phyloP scores from a whole-genome alignment of 2,797 vertebrate species.

The Myotis pilosus region DNA sequence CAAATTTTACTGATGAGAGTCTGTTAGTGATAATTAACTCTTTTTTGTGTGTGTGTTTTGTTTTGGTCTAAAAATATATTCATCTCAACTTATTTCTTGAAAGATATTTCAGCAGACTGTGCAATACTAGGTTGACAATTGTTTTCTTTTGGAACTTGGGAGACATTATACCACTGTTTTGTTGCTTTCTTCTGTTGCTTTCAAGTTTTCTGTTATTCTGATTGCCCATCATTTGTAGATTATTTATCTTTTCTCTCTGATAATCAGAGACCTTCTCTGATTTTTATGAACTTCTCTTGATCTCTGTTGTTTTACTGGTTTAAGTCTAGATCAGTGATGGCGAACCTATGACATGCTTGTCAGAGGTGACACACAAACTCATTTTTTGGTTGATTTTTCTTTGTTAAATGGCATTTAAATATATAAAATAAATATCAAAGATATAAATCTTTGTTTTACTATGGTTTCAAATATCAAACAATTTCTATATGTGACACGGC shows the following conservation, averaged over 20 bases:
- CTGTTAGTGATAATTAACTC: not conserved
- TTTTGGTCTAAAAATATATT: conserved; percentile 5
- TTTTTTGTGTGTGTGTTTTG: not conserved
- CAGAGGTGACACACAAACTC: no score
- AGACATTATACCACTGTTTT: not conserved
- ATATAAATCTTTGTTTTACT: no score
- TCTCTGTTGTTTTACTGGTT: not conserved
- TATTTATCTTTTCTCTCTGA: not conserved
- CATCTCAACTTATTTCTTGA: not conserved
- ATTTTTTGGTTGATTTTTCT: no score
- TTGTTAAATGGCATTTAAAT: no score
- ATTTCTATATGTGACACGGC: no score
- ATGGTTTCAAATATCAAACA: no score
- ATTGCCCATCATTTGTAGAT: not conserved
- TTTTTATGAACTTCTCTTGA: not conserved
- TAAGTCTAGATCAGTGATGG: not conserved
- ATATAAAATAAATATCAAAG: no score
- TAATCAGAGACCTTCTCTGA: not conserved
- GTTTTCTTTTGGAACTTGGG: not conserved
- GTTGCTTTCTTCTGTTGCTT: not conserved
- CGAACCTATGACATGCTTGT: no score
- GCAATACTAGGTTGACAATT: not conserved
- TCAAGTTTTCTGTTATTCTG: not conserved
- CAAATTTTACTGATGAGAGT: not conserved
- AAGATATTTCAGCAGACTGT: not conserved